Base-by-base conservation (phyloP, 1,140 invertebrate genomes). In the Papilio xuthus region DNA sequence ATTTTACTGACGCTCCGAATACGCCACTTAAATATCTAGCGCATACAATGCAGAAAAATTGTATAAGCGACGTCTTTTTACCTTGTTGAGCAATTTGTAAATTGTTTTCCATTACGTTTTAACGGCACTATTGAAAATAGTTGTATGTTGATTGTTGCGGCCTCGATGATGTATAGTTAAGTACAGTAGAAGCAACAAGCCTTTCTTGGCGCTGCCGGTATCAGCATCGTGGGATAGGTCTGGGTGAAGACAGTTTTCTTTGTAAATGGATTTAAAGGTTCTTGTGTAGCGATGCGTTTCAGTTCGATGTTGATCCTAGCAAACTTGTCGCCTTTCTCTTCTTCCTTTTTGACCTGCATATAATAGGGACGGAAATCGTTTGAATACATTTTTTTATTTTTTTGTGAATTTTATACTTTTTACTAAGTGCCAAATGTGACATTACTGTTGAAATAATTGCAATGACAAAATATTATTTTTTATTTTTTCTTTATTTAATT, bases 241-340 rank as follows among this genome's bases (percentile, higher is more conserved):
- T 93, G 90, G 3, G 92, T 92, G 79, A 81, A 86, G 0, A 86
- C 88, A 44, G 84, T 86, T 81, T 92, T 93, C 85, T 87, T 92
- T 0, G 81, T 90, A 72, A 93, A 93, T 4, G 90, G 92, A 81
- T 93, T 92, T 20, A 83, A 32, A 13, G 86, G 82, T 37, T 91
- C 89, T 6, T 76, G 28, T 4, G 84, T 84, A 28, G 82, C 80
- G 4, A 37, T 78, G 75, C 89, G 88, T 74, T 93, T 93, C 69
- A 93, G 79, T 83, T 93, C 91, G 91, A 93, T 89, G 79, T 89
- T 91, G 28, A 93, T 92, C 78, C 81, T 85, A 7, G 91, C 91
- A 81, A 84, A 90, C 80, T 88, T 89, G 44, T 93, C 92, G 28
- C 90, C 91, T 79, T 93, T 93, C 77, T 92, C 92, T 81, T 93